A percentile compares a stretch with the other conserved stretches of the same genome.
Conservation (phyloP, 2,888 invertebrate genomes). For the Minunthozetes semirufus region DNA sequence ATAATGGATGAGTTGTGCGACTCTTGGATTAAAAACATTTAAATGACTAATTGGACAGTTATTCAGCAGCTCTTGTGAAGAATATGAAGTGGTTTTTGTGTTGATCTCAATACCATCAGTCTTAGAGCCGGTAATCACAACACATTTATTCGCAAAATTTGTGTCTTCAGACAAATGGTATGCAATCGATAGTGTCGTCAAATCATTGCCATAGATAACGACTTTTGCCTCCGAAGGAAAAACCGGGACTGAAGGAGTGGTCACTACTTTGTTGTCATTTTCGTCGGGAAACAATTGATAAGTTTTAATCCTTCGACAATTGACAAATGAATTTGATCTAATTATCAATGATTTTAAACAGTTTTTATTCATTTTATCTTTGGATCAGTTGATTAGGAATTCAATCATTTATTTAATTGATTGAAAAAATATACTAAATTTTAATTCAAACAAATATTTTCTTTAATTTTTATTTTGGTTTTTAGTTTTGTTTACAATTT, state of each 20-base stretch:
- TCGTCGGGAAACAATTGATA: too few relatives aligned
- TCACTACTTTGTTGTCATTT: too few relatives aligned
- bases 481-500: too few relatives aligned
- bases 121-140: conserved; percentile 29
- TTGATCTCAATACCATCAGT: neutral
- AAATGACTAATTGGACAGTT: conserved; percentile 24
- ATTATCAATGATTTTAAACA: neutral
- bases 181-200: conserved; percentile 24
- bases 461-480: too few relatives aligned
- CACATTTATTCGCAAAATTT: neutral
- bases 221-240: conserved; percentile 23
- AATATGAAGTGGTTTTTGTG: too few relatives aligned
- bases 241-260: neutral
- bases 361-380: too few relatives aligned
- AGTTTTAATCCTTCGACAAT: neutral
- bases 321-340: neutral
- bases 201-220: conserved; percentile 32
- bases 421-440: too few relatives aligned
- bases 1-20: conserved; percentile 26
- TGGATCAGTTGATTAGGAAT: too few relatives aligned
- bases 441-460: too few relatives aligned
- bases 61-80: neutral
- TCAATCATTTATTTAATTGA: too few relatives aligned
- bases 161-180: conserved; percentile 24
- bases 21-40: conserved; percentile 32